Evolutionary conservation across 2,888 invertebrate species (phyloP).

Genomic region (Abscondita cerata): DNA sequence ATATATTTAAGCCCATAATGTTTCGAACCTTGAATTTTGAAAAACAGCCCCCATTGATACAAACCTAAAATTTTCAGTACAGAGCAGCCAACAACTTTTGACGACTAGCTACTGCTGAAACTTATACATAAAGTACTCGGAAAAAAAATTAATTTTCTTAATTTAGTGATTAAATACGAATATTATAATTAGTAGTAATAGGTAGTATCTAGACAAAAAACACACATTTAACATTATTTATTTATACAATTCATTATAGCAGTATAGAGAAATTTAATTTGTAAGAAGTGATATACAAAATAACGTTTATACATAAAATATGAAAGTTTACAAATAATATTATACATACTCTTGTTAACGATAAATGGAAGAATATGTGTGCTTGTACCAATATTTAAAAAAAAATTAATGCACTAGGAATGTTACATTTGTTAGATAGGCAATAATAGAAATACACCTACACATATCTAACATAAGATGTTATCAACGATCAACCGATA

Average conservation of each 20-base stretch:
- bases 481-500: constrained; percentile 14
- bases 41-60: too few relatives aligned
- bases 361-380: constrained; percentile 47
- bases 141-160: too few relatives aligned
- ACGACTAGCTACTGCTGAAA: too few relatives aligned
- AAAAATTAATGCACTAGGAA: constrained; percentile 49
- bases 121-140: too few relatives aligned
- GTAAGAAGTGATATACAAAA: constrained; percentile 51
- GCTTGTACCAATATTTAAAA: constrained; percentile 42
- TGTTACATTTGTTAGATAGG: constrained; percentile 49
- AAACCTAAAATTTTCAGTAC: too few relatives aligned
- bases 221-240: constrained; percentile 38
- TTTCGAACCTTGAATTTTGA: too few relatives aligned
- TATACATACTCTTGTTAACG: constrained; percentile 38
- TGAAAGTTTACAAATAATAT: constrained; percentile 38
- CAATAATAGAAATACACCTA: constrained; percentile 46
- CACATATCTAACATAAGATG: constrained; percentile 25
- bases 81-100: too few relatives aligned
- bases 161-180: too few relatives aligned
- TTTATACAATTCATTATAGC: constrained; percentile 42
- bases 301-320: constrained; percentile 52
- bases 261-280: constrained; percentile 41
- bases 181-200: too few relatives aligned
- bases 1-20: too few relatives aligned
- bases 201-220: too few relatives aligned